Base-by-base conservation (phyloP, 1,140 invertebrate species). In the Daktulosphaira vitifoliae region DNA sequence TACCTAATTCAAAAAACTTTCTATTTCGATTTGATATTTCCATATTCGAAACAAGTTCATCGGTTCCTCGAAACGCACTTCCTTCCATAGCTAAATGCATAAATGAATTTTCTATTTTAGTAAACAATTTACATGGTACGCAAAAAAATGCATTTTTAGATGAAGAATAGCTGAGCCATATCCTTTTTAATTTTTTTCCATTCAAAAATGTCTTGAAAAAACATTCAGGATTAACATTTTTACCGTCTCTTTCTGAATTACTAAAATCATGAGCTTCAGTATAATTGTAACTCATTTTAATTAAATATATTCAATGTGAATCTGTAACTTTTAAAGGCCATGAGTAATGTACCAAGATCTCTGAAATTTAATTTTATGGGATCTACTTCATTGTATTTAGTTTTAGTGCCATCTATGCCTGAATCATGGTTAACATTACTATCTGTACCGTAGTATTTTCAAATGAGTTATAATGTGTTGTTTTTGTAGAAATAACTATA, bases 351-450 rank as follows among this genome's bases (percentile, higher is more conserved):
- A 38, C 50, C 50, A 37, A 37, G 16, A 20, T 37, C 29, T 29
- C 15, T 20, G 18, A 52, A 52, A 52, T 52, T 7, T 52, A 52
- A 8, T 11, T 51, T 51, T 29, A 51, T 51, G 25, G 49, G 25
- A 7, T 51, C 49, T 29, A 51, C n/a, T 52, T 52, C 16, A 52
- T 52, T 4, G 50, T 16, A 52, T 29, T 5, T 52, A 33, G 1
- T 52, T 52, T 8, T 52, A 16, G 18, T 52, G 15, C n/a, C 25
- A 9, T 33, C 50, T 2, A 52, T 37, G 18, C 15, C 16, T 52
- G 9, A 29, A 52, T 52, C 0, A 52, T 33, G 29, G 6, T 52
- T 8, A 23, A 13, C 26, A 37, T 52, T 8, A 52, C 50, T 52
- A 33, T n/a, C n/a, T n/a, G n/a, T n/a, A n/a, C n/a, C n/a, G n/a